phyloP scores from a whole-genome alignment of 2,888 invertebrate species.

The Acrobasis repandana region DNA sequence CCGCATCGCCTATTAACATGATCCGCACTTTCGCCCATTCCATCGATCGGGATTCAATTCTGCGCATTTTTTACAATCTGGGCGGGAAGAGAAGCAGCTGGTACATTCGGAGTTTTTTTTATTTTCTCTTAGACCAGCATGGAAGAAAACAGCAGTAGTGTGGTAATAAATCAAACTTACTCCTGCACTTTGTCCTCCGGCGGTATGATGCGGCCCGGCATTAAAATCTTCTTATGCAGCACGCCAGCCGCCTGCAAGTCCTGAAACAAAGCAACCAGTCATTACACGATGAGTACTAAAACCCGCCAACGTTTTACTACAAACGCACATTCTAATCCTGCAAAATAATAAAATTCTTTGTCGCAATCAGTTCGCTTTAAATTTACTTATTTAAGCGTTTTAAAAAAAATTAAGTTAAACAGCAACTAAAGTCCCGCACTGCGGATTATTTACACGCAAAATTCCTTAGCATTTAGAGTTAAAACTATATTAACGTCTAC shows the following conservation, averaged over 20 bases:
- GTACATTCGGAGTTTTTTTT: too few species aligned
- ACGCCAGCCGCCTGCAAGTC: slow-evolving; percentile 61
- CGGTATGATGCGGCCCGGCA: slow-evolving; percentile 71
- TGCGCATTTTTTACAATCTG: too few species aligned
- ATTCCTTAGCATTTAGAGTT: too few species aligned
- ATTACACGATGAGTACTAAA: slow-evolving; percentile 14
- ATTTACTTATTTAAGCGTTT: neutral
- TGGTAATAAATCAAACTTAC: slow-evolving; percentile 51
- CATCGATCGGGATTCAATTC: too few species aligned
- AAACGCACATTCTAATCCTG: neutral
- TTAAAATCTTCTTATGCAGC: slow-evolving; percentile 67
- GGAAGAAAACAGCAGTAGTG: too few species aligned
- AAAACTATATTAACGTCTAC: too few species aligned
- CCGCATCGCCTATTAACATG: too few species aligned
- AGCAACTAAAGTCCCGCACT: too few species aligned
- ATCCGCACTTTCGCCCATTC: too few species aligned
- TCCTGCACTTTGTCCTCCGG: slow-evolving; percentile 59
- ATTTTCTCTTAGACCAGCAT: too few species aligned
- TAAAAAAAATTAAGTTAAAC: neutral
- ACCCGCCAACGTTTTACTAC: neutral
- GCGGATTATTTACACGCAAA: too few species aligned
- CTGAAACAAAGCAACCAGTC: slow-evolving; percentile 60
- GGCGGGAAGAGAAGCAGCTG: too few species aligned
- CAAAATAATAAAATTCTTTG: neutral
- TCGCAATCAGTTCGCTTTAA: neutral